Base-by-base conservation (phyloP, 2,888 invertebrate genomes). In the Tuta absoluta region DNA sequence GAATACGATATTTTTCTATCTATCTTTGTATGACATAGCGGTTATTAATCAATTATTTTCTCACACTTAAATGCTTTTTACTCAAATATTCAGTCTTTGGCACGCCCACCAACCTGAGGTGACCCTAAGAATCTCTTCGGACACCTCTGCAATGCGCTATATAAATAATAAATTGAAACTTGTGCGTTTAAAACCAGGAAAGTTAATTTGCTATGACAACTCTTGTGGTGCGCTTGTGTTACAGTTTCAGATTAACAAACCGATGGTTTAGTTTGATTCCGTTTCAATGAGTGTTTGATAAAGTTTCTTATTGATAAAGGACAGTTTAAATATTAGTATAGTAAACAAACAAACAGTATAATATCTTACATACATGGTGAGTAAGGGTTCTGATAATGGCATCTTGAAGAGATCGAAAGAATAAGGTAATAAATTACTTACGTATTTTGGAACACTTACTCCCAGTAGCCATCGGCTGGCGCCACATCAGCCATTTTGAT, bases 81-180 rank as follows among this genome's bases (percentile, higher is more conserved):
- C 17, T 45, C 45, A 8, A 17, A n/a, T 8, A 17, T 45, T 24
- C 51, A 14, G 24, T 23, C 12, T 24, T 53, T 4, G 12, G 14
- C 21, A 10, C 23, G 14, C 5, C 12, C 14, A 24, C 14, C 51
- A 53, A 23, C 51, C 14, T 24, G 24, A 53, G 24, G 14, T 71
- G 74, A 74, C 75, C 76, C 75, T 63, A 68, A 73, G 70, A 69
- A 68, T 73, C 74, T 78, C 79, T 68, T 5, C 74, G 75, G 57
- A 62, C 66, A 63, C 73, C 74, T 75, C 66, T 64, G 75, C 76
- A 75, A 62, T 75, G 74, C 72, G 72, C 63, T 69, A 71, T 66
- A 58, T 75, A 70, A 76, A 76, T 78, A 77, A 75, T 77, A 73
- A 78, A 77, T 75, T 69, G 65, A 66, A 71, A 69, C 64, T 71